Percentiles rank a stretch among this genome's conserved stretches.
Evolutionary conservation across 2,888 invertebrate genomes (phyloP).

Genomic region (Gerris lacustris): DNA sequence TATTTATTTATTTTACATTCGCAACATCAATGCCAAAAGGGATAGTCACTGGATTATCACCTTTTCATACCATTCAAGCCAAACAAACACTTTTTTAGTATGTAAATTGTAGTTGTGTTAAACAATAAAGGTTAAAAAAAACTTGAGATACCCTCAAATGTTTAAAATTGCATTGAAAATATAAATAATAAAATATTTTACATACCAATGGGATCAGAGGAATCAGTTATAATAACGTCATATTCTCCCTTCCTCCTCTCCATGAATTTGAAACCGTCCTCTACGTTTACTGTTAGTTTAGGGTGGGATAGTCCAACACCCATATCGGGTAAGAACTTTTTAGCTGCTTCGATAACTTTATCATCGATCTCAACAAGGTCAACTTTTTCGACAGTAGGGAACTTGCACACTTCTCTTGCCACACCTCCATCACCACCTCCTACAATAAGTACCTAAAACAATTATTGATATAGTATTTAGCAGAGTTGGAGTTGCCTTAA

Average conservation of each 20-base stretch:
- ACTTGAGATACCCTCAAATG: too few species aligned
- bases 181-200: constrained; percentile 40
- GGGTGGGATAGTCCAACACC: constrained; percentile 70
- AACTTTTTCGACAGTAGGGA: constrained; percentile 73
- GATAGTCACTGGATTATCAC: too few species aligned
- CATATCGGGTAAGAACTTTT: constrained; percentile 82
- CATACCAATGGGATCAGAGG: constrained; percentile 87
- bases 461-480: too few species aligned
- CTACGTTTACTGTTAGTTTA: constrained; percentile 70
- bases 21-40: too few species aligned
- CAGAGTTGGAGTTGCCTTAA: too few species aligned
- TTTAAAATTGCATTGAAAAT: too few species aligned
- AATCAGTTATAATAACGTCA: constrained; percentile 97
- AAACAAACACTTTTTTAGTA: too few species aligned
- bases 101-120: too few species aligned
- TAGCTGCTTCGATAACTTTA: constrained; percentile 79
- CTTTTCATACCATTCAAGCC: too few species aligned
- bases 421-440: constrained; percentile 99
- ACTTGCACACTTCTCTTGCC: constrained; percentile 86
- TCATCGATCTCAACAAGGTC: constrained; percentile 90
- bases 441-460: constrained; percentile 66
- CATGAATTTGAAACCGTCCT: constrained; percentile 93
- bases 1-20: too few species aligned
- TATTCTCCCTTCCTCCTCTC: constrained; percentile 70
- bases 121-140: too few species aligned